Evolutionary conservation across 2,113 vertebrate species (phyloP), one percentile per base, ranked within the genome.

Genomic region (Geococcyx californianus): DNA sequence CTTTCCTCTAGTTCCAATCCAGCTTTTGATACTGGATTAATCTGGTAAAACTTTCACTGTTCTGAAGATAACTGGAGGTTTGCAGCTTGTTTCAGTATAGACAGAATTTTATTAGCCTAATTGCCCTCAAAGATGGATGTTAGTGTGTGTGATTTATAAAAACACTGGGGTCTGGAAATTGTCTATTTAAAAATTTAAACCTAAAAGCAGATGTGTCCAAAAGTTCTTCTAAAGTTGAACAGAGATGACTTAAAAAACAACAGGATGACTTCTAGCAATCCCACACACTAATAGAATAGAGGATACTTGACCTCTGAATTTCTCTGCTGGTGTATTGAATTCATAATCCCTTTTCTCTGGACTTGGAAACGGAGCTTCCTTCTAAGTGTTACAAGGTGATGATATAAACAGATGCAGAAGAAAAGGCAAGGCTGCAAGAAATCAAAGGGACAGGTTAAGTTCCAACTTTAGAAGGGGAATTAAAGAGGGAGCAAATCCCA

Each of bases 261-360:
- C 36, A 77, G 59, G 16, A 83, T 67, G 51, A 76, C 33, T 89
- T 86, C 56, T 2, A 69, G 42, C 47, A 79, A 59, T 67, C n/a
- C 38, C 63, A n/a, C 59, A 40, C 18, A 63, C n/a, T 80, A 86
- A 67, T 42, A 83, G 67, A 56, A 83, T 67, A 93, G 29, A 74
- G 47, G 72, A 94, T 92, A 74, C 55, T 80, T 93, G 72, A 94
- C 56, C 64, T 92, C 38, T 86, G 44, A 74, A 83, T 94, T 90
- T 91, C 67, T 92, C 56, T 91, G 34, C 21, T 94, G 75, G 63
- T 78, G 56, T 59, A 76, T 38, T 90, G 55, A 69, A 84, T 90
- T 94, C 42, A 70, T 76, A 64, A 74, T 63, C 56, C 55, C 24
- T 84, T 34, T 91, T 88, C 42, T 18, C 16, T 78, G 26, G 55